Conservation (phyloP, 2,113 vertebrate genomes). For the Daboia siamensis region DNA sequence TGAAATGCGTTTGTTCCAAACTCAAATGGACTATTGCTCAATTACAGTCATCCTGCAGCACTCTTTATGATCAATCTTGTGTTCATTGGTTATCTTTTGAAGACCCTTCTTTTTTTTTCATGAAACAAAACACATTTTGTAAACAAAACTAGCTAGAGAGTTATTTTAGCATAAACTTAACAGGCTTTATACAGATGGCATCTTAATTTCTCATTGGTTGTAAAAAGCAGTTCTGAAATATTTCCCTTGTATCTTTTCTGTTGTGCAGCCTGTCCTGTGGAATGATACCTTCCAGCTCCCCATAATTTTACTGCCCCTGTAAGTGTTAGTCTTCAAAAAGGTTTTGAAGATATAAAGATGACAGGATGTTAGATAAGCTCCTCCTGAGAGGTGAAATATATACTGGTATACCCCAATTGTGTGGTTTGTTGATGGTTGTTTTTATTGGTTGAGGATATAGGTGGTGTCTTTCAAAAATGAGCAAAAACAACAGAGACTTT, state of each 20-base stretch:
- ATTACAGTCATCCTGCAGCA: not conserved
- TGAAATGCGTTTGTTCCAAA: not conserved
- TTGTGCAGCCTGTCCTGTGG: not conserved
- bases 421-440: not conserved
- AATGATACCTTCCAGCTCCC: not conserved
- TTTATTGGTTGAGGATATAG: not conserved
- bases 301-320: not conserved
- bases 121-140: not conserved
- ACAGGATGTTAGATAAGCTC: not conserved
- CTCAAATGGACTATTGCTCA: not conserved
- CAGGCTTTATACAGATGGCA: not conserved
- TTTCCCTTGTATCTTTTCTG: not conserved
- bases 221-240: not conserved
- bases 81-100: not conserved
- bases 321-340: not conserved
- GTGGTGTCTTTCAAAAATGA: not conserved
- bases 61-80: not conserved
- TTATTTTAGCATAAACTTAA: not conserved
- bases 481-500: constrained; percentile 11
- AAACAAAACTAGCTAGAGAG: not conserved
- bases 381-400: not conserved
- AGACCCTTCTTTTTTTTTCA: not conserved
- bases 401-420: not conserved
- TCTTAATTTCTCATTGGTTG: not conserved
- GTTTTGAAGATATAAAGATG: not conserved